Evolutionary conservation across 2,797 vertebrate genomes (phyloP).

Genomic region (Podargus strigoides): DNA sequence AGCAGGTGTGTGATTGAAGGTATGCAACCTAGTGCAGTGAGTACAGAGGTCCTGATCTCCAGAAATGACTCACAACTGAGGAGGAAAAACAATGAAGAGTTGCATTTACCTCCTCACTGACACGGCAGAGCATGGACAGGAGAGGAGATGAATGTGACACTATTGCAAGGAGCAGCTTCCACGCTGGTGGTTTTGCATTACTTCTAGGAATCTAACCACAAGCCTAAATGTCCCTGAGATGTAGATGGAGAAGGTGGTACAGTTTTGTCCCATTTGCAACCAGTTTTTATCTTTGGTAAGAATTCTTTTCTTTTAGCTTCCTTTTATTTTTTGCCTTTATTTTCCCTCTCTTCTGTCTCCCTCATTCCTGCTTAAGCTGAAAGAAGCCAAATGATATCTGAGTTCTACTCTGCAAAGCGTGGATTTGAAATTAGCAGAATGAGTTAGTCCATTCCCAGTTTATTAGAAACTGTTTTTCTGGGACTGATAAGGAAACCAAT

Average conservation of each 20-base stretch:
- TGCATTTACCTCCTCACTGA: not conserved
- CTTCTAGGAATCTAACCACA: not conserved
- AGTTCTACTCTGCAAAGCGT: slow-evolving; percentile 34
- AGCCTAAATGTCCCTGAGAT: not conserved
- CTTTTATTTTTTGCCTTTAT: not conserved
- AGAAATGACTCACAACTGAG: not conserved
- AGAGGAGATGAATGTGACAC: not conserved
- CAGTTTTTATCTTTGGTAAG: not conserved
- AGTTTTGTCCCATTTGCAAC: not conserved
- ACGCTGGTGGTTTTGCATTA: not conserved
- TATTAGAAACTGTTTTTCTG: slow-evolving; percentile 63
- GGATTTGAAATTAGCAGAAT: slow-evolving; percentile 58
- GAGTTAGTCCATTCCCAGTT: slow-evolving; percentile 34
- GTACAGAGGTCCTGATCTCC: not conserved
- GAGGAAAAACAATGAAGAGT: not conserved
- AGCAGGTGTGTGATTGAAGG: not conserved
- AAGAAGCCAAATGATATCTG: not conserved
- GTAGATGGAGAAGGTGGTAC: not conserved
- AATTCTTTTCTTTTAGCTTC: not conserved
- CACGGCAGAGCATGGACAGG: fast-evolving
- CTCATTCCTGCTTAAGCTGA: not conserved
- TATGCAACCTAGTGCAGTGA: not conserved
- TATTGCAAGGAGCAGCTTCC: not conserved
- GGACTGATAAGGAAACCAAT: slow-evolving; percentile 73
- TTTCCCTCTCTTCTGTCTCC: not conserved